Conservation (phyloP, 1,140 invertebrate species). For the Macrosteles quadrilineatus region DNA sequence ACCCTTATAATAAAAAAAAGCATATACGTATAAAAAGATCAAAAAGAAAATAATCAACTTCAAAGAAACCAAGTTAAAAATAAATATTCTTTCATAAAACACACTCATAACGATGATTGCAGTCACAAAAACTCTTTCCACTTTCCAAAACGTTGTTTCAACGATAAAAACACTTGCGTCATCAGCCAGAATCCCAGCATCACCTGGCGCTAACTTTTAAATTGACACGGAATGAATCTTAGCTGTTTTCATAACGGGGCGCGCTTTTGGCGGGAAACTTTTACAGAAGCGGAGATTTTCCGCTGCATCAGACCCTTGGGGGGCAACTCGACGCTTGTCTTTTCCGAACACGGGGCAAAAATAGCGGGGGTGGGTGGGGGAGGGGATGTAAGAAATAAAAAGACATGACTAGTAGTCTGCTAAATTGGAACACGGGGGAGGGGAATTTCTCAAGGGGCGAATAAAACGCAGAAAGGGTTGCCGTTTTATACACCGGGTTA, state of each 20-base stretch:
- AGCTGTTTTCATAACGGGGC: neutral
- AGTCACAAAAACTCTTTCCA: too few species aligned
- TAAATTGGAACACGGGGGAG: slow-evolving; percentile 16
- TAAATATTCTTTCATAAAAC: too few species aligned
- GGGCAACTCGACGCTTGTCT: neutral
- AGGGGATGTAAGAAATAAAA: slow-evolving; percentile 20
- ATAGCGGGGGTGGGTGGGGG: too few species aligned
- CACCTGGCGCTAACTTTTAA: neutral
- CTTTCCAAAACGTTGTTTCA: too few species aligned
- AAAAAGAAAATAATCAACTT: too few species aligned
- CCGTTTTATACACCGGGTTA: slow-evolving; percentile 20
- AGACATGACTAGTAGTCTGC: slow-evolving; percentile 22
- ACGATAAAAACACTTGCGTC: too few species aligned
- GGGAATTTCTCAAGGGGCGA: neutral
- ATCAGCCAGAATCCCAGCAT: neutral
- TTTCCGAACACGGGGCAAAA: neutral
- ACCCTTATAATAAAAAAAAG: too few species aligned
- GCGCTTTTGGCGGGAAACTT: neutral
- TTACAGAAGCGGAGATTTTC: neutral
- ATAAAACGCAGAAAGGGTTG: slow-evolving; percentile 18
- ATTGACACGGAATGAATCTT: neutral
- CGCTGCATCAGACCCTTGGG: neutral
- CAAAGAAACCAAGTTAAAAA: too few species aligned
- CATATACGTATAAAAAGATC: too few species aligned
- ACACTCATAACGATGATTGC: too few species aligned